Evolutionary conservation across 2,888 invertebrate genomes (phyloP).

Genomic region (Parapristionchus giblindavisi): DNA sequence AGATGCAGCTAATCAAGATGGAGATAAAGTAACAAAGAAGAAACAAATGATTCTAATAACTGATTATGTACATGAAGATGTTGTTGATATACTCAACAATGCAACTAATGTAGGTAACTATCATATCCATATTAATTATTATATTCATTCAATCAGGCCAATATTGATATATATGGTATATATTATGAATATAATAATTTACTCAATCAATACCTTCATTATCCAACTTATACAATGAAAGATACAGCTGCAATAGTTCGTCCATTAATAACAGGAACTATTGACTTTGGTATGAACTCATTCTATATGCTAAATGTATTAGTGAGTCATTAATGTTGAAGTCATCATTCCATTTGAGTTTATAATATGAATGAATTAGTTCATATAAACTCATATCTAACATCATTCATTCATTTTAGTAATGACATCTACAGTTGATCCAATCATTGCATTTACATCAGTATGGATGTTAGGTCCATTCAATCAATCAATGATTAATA

Average conservation of each 20-base stretch:
- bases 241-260: not conserved
- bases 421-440: too few relatives aligned
- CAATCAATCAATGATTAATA: not conserved
- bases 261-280: not conserved
- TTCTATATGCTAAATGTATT: too few relatives aligned
- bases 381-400: too few relatives aligned
- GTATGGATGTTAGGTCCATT: conserved; percentile 23
- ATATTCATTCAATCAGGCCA: not conserved
- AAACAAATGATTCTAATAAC: conserved; percentile 28
- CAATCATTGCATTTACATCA: not conserved
- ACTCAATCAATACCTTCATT: conserved; percentile 4
- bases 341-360: too few relatives aligned
- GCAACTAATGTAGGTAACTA: not conserved
- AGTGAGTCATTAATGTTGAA: too few relatives aligned
- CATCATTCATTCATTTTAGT: too few relatives aligned
- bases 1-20: conserved; percentile 23
- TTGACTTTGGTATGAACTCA: conserved; percentile 5
- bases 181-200: conserved; percentile 14
- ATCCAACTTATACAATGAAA: not conserved
- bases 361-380: too few relatives aligned
- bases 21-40: conserved; percentile 6
- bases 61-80: conserved; percentile 23
- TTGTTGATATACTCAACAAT: not conserved
- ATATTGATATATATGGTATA: conserved; percentile 8
- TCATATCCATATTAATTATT: not conserved